These are phyloP conservation scores for Hyposmocoma kahamanoa DNA, from an alignment of 1,140 invertebrate species.

Conservation along the genomic window DNA sequence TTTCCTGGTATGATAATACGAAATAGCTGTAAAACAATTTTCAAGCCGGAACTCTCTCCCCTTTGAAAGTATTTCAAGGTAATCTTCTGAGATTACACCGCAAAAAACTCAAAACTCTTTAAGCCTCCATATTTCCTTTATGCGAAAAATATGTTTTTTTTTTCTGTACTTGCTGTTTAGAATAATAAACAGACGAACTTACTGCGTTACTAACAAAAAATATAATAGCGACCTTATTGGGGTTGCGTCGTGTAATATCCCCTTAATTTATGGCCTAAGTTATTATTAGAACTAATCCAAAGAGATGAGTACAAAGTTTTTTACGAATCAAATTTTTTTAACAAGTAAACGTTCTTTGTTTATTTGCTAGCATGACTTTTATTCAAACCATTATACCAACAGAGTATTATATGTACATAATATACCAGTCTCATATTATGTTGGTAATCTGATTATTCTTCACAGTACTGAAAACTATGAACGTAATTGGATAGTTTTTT, in stretches of 20 bases:
- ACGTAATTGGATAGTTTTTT: too few relatives aligned
- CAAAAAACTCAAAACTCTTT: slow-evolving; percentile 55
- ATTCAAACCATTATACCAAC: too few relatives aligned
- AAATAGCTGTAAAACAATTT: slow-evolving; percentile 40
- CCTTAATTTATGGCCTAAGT: not conserved
- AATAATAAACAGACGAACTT: slow-evolving; percentile 39
- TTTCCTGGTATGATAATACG: not conserved
- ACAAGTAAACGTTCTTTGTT: too few relatives aligned
- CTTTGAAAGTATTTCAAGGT: slow-evolving; percentile 59
- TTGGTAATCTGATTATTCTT: too few relatives aligned
- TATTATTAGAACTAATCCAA: too few relatives aligned
- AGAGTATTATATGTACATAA: too few relatives aligned
- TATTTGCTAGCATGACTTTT: too few relatives aligned
- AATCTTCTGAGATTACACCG: slow-evolving; percentile 59
- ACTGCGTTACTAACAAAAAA: slow-evolving; percentile 25
- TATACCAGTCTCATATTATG: too few relatives aligned
- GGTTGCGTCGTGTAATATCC: not conserved
- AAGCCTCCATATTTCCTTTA: slow-evolving; percentile 56
- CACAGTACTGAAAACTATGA: too few relatives aligned
- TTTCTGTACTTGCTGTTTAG: slow-evolving; percentile 15
- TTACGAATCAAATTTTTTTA: too few relatives aligned
- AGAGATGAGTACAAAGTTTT: too few relatives aligned
- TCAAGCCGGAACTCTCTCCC: slow-evolving; percentile 26
- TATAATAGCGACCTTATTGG: slow-evolving; percentile 17
- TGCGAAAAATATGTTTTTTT: slow-evolving; percentile 38